phyloP scores from a whole-genome alignment of 2,888 invertebrate species.

The Chymomyza procnemis region DNA sequence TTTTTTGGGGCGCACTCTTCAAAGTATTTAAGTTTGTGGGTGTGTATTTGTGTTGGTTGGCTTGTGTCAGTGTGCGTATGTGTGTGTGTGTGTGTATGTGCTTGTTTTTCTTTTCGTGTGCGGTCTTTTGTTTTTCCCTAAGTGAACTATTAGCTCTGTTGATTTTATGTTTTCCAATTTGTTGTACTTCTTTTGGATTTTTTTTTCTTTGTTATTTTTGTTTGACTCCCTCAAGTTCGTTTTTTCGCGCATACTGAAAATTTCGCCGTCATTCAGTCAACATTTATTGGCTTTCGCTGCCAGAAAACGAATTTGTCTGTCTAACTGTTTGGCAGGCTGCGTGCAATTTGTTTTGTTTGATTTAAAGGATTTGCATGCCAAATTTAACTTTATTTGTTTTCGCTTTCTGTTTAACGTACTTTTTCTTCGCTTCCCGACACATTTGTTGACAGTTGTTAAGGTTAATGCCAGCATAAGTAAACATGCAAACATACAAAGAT shows the following conservation, averaged over 20 bases:
- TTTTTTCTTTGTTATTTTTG: constrained; percentile 2
- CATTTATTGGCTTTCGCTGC: constrained; percentile 52
- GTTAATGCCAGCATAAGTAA: constrained; percentile 16
- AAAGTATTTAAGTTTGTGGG: neutral
- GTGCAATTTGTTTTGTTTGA: constrained; percentile 62
- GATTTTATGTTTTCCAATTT: constrained; percentile 73
- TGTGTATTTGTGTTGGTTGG: constrained; percentile 13
- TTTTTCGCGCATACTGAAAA: constrained; percentile 34
- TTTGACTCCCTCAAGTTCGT: constrained; percentile 43
- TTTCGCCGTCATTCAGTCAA: constrained; percentile 54
- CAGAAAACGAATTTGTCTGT: neutral
- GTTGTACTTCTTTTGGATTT: constrained; percentile 29
- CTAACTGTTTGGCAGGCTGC: constrained; percentile 11
- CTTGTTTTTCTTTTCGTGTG: constrained; percentile 12
- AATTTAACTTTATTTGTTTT: constrained; percentile 71
- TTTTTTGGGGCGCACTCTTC: neutral
- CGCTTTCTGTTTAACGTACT: constrained; percentile 1
- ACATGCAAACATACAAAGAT: constrained; percentile 6
- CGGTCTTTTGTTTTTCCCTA: constrained; percentile 49
- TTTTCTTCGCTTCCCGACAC: neutral
- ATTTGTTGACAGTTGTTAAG: constrained; percentile 17
- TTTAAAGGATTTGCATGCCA: constrained; percentile 69
- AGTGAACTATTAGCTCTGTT: constrained; percentile 71
- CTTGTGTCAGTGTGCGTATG: neutral
- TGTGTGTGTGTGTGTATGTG: constrained; percentile 3